Percentiles rank a stretch among this genome's conserved stretches.
These are phyloP conservation scores for Sepioteuthis lessoniana DNA, from an alignment of 2,888 invertebrate genomes.

Conservation along the genomic window DNA sequence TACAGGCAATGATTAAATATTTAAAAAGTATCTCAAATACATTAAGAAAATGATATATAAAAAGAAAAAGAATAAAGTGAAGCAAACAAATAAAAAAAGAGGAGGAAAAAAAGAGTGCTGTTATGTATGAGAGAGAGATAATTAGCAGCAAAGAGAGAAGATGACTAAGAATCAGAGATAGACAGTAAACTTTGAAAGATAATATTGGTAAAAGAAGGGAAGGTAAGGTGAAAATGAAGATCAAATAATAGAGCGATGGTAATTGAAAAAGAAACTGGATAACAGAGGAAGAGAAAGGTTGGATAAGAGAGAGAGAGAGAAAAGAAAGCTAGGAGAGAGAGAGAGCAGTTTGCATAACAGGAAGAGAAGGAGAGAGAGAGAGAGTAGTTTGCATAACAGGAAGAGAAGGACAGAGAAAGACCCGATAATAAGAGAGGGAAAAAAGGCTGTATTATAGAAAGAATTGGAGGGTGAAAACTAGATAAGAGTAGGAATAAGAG, in stretches of 20 bases:
- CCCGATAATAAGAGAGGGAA: no score
- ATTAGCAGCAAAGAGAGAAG: not conserved
- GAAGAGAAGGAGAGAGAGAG: not conserved
- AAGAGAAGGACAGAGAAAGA: no score
- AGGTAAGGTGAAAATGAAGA: not conserved
- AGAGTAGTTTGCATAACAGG: no score
- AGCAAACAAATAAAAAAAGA: not conserved
- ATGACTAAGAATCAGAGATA: not conserved
- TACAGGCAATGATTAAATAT: no score
- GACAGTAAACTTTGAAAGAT: not conserved
- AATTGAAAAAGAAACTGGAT: not conserved
- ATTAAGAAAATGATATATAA: no score
- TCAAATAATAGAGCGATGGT: no score
- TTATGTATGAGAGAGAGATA: not conserved
- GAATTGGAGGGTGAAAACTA: no score
- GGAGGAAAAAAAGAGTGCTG: not conserved
- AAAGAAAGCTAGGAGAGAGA: not conserved
- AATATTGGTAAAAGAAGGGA: not conserved
- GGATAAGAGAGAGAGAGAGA: not conserved
- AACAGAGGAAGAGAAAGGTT: not conserved
- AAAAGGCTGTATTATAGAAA: no score
- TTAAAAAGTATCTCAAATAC: no score
- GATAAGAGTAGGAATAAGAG: no score
- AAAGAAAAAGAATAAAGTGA: no score
- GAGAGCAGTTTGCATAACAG: no score